A percentile compares a stretch with the other conserved stretches of the same genome.
These are phyloP conservation scores for Sarcophaga variegata DNA, from an alignment of 2,888 invertebrate species.

Conservation along the genomic window DNA sequence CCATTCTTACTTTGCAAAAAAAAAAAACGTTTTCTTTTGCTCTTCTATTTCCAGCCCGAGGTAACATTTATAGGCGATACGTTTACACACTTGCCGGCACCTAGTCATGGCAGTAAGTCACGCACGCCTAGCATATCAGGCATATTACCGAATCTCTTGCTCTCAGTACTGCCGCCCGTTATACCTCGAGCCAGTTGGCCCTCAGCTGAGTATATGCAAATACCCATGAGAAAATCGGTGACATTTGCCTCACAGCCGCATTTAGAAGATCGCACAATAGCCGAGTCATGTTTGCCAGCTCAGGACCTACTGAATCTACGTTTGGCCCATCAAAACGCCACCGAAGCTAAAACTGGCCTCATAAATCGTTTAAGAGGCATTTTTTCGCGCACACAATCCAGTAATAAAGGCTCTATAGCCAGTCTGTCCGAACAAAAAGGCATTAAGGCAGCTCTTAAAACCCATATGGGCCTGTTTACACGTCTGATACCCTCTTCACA, in stretches of 20 bases:
- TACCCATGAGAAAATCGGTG: conserved; percentile 84
- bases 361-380: conserved; percentile 84
- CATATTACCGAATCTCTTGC: conserved; percentile 86
- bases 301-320: conserved; percentile 85
- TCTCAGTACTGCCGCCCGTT: conserved; percentile 89
- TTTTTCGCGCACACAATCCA: conserved; percentile 86
- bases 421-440: conserved; percentile 84
- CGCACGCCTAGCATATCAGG: conserved; percentile 87
- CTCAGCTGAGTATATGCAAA: conserved; percentile 86
- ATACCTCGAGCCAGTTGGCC: conserved; percentile 91
- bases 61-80: conserved; percentile 78
- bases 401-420: conserved; percentile 85
- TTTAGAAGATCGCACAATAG: conserved; percentile 82
- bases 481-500: conserved; percentile 87
- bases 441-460: conserved; percentile 86
- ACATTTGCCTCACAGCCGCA: conserved; percentile 87
- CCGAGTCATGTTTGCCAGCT: conserved; percentile 82
- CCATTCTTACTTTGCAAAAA: too few relatives aligned
- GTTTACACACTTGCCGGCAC: conserved; percentile 69
- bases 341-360: conserved; percentile 83
- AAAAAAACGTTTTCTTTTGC: not conserved
- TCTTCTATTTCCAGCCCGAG: conserved; percentile 75
- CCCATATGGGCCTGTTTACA: conserved; percentile 88
- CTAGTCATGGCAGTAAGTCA: conserved; percentile 74
- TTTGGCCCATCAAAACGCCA: conserved; percentile 83